A percentile compares a stretch with the other conserved stretches of the same genome.
Conservation (phyloP, 2,113 vertebrate species). For the Myocastor coypus region DNA sequence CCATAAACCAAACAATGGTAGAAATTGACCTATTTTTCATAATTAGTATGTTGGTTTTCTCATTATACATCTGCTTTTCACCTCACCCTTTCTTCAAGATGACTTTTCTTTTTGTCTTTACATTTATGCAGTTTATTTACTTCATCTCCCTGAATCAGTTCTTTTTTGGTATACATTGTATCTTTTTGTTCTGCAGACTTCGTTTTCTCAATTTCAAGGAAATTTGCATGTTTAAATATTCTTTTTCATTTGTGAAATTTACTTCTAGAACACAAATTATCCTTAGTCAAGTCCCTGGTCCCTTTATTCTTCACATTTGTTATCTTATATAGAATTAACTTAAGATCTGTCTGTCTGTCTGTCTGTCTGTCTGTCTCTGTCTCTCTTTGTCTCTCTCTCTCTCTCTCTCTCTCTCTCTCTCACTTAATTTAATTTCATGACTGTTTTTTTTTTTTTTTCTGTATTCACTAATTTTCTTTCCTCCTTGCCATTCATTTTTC, state of each 20-base stretch:
- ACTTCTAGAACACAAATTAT: not conserved
- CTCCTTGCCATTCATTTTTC: not conserved
- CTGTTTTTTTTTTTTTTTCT: not conserved
- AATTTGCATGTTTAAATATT: conserved; percentile 11
- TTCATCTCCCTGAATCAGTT: not conserved
- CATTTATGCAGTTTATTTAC: not conserved
- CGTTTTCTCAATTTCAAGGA: conserved; percentile 27
- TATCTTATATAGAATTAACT: conserved; percentile 1
- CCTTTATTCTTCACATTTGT: conserved; percentile 22
- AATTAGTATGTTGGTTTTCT: not conserved
- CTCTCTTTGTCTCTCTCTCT: no score
- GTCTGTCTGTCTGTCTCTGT: no score
- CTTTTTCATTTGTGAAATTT: not conserved
- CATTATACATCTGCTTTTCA: not conserved
- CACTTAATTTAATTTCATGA: conserved; percentile 31
- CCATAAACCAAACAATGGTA: not conserved
- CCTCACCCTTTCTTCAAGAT: not conserved
- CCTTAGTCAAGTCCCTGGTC: not conserved
- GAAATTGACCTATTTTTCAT: not conserved
- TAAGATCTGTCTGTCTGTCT: no score
- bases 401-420: no score
- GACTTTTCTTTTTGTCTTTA: not conserved
- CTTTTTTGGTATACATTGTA: not conserved
- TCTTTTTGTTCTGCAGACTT: not conserved
- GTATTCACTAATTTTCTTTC: not conserved